These are phyloP conservation scores for Patiria pectinifera DNA, from an alignment of 53 echinoderm and acorn worm genomes.

Conservation along the genomic window DNA sequence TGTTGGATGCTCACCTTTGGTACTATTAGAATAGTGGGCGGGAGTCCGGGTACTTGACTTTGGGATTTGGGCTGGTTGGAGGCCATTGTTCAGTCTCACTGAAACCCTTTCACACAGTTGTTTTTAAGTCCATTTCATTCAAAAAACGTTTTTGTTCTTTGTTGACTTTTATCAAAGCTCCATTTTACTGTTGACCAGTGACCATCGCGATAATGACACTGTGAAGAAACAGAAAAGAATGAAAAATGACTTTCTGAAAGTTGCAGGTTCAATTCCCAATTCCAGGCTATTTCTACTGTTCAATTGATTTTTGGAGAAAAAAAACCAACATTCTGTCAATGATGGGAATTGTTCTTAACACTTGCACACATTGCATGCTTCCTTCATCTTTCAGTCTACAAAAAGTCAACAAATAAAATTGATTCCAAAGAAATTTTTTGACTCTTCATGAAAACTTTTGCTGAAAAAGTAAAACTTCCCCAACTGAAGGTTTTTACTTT, in stretches of 20 bases:
- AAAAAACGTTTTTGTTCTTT: neutral
- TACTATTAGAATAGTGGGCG: slow-evolving; percentile 55
- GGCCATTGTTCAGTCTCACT: slow-evolving; percentile 20
- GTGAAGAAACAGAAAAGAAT: neutral
- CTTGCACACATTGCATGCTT: too few species aligned
- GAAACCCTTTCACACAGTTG: neutral
- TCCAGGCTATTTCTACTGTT: neutral
- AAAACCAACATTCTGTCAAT: too few species aligned
- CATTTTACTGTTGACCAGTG: neutral
- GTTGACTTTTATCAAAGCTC: neutral
- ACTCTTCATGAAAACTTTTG: too few species aligned
- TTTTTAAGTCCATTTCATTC: neutral
- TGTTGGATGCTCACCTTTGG: slow-evolving; percentile 57
- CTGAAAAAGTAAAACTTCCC: too few species aligned
- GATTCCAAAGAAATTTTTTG: too few species aligned
- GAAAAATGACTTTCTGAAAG: neutral
- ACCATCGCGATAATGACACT: neutral
- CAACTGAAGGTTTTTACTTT: too few species aligned
- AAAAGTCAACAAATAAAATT: too few species aligned
- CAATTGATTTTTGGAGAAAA: too few species aligned
- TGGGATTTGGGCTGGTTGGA: slow-evolving; percentile 52
- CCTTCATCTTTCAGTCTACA: too few species aligned
- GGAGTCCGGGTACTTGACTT: slow-evolving; percentile 43
- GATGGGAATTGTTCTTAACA: too few species aligned
- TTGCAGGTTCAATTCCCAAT: neutral